Evolutionary conservation across 2,888 invertebrate genomes (phyloP), one percentile per base, ranked within the genome.

Genomic region (Mythimna pallens): DNA sequence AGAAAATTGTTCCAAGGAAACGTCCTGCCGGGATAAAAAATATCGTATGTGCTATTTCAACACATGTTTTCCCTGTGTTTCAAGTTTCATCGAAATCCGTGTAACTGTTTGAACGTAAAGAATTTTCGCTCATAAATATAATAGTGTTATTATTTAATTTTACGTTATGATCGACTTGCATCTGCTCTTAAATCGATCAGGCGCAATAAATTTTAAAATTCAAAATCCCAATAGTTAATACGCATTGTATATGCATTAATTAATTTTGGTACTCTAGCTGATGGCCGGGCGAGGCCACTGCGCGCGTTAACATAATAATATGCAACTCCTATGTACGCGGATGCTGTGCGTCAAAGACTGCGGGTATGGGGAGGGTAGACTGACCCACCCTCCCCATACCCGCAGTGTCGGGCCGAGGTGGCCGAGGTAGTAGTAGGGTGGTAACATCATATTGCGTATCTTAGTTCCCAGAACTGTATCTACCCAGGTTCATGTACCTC

Each of bases 361-460:
- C 36, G 36, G 36, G 36, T 8, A 36, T 36, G 36, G 36, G 36
- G 36, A 36, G 36, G 36, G 36, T 9, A 9, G 36, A 9, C 9
- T 36, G 12, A 2, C 34, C 22, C 22, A 14, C 34, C 47, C 34
- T 67, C 12, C 64, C 22, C 63, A 12, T 9, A 3, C 22, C 22
- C 22, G 6, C 25, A 17, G 30, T 52, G 12, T 54, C n/a, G 10
- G 17, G 25, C n/a, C n/a, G 10, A n/a, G 52, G 43, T 10, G 40
- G 40, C 40, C 3, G 12, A 43, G 14, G 14, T 22, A 66, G 12
- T 17, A 40, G 43, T 12, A 54, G n/a, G 72, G 54, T 72, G 72
- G 72, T 17, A 47, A 54, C 12, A 70, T 52, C 30, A 71, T 52
- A 72, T 17, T 72, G 62, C 72, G 43, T 25, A 1, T 62, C 34